Conservation (phyloP, 2,888 invertebrate genomes). For the Conomelus anceps region DNA sequence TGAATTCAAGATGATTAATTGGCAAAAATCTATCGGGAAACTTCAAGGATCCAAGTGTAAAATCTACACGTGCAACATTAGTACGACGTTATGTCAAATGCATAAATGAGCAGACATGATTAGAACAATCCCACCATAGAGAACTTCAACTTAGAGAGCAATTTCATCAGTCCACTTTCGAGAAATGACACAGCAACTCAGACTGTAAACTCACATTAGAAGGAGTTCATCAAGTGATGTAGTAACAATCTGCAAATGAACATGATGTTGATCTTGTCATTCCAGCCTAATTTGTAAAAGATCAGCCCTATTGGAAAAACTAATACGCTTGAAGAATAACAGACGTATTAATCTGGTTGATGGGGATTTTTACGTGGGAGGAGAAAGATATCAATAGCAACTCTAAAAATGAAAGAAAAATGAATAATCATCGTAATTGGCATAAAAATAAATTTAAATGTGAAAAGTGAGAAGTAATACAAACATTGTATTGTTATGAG, state of each 20-base stretch:
- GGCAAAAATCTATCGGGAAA: too few relatives aligned
- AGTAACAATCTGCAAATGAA: not conserved
- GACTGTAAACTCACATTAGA: not conserved
- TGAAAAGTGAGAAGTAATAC: not conserved
- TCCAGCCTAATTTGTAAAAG: too few relatives aligned
- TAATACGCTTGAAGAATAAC: not conserved
- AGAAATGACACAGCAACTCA: not conserved
- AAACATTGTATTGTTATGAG: too few relatives aligned
- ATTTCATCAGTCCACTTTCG: not conserved
- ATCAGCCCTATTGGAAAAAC: too few relatives aligned
- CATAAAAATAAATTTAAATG: too few relatives aligned
- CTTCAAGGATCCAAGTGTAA: too few relatives aligned
- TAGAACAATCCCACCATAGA: not conserved
- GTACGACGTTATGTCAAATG: too few relatives aligned
- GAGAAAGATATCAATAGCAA: not conserved
- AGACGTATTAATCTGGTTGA: not conserved
- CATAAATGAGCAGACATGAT: not conserved
- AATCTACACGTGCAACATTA: too few relatives aligned
- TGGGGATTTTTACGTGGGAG: not conserved
- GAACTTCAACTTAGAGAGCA: not conserved
- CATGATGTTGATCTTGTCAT: too few relatives aligned
- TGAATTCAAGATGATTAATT: too few relatives aligned
- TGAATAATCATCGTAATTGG: too few relatives aligned
- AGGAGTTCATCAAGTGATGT: not conserved
- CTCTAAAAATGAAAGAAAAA: too few relatives aligned